Conservation (phyloP, 1,140 invertebrate genomes). For the Sycophila sp. region DNA sequence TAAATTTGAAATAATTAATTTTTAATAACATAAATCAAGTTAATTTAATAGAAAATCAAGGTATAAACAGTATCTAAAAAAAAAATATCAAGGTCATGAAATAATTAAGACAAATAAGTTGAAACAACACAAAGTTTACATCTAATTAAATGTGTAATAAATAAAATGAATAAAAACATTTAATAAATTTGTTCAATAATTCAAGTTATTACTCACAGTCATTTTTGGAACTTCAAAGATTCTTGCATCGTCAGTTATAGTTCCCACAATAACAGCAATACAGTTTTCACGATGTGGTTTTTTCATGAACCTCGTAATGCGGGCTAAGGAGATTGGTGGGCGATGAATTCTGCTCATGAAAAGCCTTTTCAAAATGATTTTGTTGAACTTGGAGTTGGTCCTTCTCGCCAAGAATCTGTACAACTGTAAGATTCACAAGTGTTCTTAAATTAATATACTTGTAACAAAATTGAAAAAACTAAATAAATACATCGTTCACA, state of each 20-base stretch:
- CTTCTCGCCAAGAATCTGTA: constrained; percentile 96
- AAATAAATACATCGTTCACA: too few species aligned
- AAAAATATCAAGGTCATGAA: too few species aligned
- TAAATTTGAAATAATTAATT: not conserved
- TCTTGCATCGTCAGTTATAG: constrained; percentile 95
- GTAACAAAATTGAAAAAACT: too few species aligned
- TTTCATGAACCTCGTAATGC: constrained; percentile 87
- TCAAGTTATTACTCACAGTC: constrained; percentile 79
- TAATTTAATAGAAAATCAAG: too few species aligned
- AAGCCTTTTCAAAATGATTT: constrained; percentile 91
- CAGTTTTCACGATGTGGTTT: constrained; percentile 86
- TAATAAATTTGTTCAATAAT: too few species aligned
- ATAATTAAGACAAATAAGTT: too few species aligned
- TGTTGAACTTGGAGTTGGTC: constrained; percentile 96
- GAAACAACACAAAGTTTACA: too few species aligned
- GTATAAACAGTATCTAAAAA: too few species aligned
- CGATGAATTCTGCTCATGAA: constrained; percentile 97
- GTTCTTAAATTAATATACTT: too few species aligned
- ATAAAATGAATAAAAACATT: too few species aligned
- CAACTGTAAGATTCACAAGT: too few species aligned
- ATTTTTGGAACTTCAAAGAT: constrained; percentile 93
- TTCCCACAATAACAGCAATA: constrained; percentile 94
- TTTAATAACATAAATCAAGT: constrained; percentile 12
- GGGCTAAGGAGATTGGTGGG: constrained; percentile 92
- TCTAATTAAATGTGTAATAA: too few species aligned